Evolutionary conservation across 2,797 vertebrate genomes (phyloP).

Genomic region (Mareca penelope): DNA sequence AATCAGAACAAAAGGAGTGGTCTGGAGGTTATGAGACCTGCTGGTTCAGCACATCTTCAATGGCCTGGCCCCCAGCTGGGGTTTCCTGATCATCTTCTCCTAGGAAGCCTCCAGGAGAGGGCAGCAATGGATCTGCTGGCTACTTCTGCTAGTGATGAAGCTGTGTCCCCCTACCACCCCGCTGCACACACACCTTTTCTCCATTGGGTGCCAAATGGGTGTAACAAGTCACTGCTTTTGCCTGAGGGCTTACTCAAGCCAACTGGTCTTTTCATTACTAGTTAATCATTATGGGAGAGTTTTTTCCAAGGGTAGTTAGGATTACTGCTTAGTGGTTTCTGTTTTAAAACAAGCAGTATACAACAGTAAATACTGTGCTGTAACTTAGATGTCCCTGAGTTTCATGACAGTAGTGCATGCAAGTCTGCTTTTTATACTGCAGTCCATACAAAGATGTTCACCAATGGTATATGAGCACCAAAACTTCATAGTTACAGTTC

Average conservation of each 20-base stretch:
- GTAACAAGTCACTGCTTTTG: background rate
- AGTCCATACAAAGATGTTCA: background rate
- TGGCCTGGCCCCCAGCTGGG: background rate
- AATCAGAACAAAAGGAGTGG: background rate
- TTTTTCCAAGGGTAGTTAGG: conserved; percentile 33
- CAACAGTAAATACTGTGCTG: background rate
- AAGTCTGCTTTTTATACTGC: background rate
- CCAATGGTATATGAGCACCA: background rate
- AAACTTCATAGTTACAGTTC: background rate
- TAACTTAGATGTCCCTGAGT: background rate
- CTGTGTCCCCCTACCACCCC: background rate
- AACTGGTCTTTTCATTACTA: conserved; percentile 37
- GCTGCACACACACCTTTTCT: background rate
- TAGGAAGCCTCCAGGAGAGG: conserved; percentile 68
- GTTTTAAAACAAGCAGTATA: background rate
- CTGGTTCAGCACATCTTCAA: background rate
- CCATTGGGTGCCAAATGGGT: background rate
- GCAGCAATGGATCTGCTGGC: conserved; percentile 67
- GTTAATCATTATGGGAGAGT: conserved; percentile 64
- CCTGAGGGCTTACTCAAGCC: conserved; percentile 33
- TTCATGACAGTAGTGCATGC: rapidly evolving
- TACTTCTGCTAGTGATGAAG: background rate
- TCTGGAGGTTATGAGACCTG: background rate
- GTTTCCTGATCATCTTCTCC: background rate
- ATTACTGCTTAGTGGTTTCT: background rate